Evolutionary conservation across 2,113 vertebrate genomes (phyloP).

Genomic region (Albula glossodonta): DNA sequence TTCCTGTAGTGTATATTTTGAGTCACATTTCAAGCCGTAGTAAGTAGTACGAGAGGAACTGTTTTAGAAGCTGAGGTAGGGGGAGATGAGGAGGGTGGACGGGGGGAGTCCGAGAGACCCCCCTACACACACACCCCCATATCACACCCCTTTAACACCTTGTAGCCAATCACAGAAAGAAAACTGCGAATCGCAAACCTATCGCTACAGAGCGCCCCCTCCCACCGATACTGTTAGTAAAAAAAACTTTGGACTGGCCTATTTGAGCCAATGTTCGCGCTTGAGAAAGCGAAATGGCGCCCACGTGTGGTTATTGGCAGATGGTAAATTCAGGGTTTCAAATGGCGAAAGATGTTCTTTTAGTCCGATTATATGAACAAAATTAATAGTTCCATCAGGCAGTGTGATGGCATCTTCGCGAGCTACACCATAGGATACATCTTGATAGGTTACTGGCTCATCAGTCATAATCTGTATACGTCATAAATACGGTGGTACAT

Average conservation of each 20-base stretch:
- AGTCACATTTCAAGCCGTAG: constrained; percentile 42
- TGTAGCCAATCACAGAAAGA: constrained; percentile 37
- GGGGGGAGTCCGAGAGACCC: constrained; percentile 17
- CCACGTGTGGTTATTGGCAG: constrained; percentile 4
- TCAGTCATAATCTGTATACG: too few relatives aligned
- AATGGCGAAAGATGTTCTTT: neutral
- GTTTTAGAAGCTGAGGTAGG: constrained; percentile 25
- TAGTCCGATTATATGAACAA: neutral
- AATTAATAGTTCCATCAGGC: neutral
- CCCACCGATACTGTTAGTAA: constrained; percentile 17
- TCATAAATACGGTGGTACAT: neutral
- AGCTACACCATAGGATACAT: too few relatives aligned
- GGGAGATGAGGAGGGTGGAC: constrained; percentile 5
- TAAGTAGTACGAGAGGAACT: constrained; percentile 28
- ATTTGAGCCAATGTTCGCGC: constrained; percentile 6
- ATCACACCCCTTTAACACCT: constrained; percentile 46
- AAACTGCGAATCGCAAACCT: constrained; percentile 26
- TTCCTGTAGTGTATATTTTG: constrained; percentile 33
- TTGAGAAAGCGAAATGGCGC: constrained; percentile 23
- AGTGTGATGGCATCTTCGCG: neutral
- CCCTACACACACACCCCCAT: constrained; percentile 7
- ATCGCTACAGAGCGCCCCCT: constrained; percentile 32
- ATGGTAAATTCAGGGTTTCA: constrained; percentile 13
- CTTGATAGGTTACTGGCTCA: too few relatives aligned
- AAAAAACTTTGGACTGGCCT: constrained; percentile 29